Evolutionary conservation across 1,140 invertebrate genomes (phyloP).

Genomic region (Carposina sasakii): DNA sequence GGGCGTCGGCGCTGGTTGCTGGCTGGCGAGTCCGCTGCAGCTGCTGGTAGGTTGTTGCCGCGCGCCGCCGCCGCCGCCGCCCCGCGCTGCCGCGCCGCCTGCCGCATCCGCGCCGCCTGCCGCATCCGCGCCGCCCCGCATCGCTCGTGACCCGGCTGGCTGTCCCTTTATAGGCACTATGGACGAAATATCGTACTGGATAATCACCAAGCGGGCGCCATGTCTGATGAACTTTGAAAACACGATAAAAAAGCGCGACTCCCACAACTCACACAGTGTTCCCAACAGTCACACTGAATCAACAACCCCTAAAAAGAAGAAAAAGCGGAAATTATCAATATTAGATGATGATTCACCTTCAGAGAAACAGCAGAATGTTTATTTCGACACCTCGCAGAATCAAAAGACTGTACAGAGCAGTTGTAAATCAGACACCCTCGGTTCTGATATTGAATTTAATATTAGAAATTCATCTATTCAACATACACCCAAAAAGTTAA

Average conservation of each 20-base stretch:
- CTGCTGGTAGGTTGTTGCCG: neutral
- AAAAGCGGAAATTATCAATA: conserved; percentile 48
- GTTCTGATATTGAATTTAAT: conserved; percentile 51
- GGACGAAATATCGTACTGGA: conserved; percentile 64
- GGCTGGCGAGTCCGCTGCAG: conserved; percentile 25
- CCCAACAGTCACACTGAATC: conserved; percentile 38
- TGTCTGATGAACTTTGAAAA: conserved; percentile 58
- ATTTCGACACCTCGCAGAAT: conserved; percentile 43
- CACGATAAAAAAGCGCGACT: conserved; percentile 41
- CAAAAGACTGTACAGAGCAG: conserved; percentile 28
- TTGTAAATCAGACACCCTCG: conserved; percentile 36
- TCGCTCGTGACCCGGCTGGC: conserved; percentile 10
- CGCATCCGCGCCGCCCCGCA: neutral
- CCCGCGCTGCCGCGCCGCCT: conserved; percentile 1
- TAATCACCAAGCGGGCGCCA: conserved; percentile 53
- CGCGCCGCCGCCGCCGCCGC: neutral
- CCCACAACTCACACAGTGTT: conserved; percentile 44
- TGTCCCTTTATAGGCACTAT: conserved; percentile 61
- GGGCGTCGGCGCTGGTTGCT: conserved; percentile 22
- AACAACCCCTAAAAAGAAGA: conserved; percentile 43
- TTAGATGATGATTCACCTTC: conserved; percentile 46
- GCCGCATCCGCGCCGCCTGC: conserved; percentile 8
- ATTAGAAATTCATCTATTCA: conserved; percentile 41
- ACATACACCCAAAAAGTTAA: conserved; percentile 38
- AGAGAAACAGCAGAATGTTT: conserved; percentile 51